Percentiles rank a stretch among this genome's conserved stretches.
Evolutionary conservation across 2,113 vertebrate genomes (phyloP).

Genomic region (Corythoichthys haematopterus): DNA sequence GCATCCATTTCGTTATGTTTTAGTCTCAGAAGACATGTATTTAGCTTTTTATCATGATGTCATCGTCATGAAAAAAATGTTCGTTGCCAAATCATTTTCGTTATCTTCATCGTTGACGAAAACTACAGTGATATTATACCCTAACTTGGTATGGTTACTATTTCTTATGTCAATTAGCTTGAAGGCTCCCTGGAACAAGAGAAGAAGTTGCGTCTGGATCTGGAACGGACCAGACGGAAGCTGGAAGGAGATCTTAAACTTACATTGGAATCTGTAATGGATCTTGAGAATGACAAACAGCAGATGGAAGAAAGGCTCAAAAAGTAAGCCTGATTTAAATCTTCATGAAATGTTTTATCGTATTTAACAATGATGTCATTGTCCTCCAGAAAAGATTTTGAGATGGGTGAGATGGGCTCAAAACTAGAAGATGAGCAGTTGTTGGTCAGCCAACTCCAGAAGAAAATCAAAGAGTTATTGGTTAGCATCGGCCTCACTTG

Average conservation of each 20-base stretch:
- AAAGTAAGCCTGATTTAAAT: constrained; percentile 70
- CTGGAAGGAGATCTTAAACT: constrained; percentile 91
- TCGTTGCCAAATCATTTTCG: no score
- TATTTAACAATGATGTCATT: background rate
- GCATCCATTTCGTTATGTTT: no score
- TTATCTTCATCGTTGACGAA: no score
- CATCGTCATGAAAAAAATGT: no score
- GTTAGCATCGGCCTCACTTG: constrained; percentile 45
- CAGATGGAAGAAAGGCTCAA: constrained; percentile 90
- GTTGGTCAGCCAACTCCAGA: constrained; percentile 81
- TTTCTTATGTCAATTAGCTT: constrained; percentile 66
- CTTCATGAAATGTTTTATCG: background rate
- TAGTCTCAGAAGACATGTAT: no score
- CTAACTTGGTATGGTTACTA: background rate
- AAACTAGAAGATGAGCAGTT: constrained; percentile 86
- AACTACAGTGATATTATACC: no score
- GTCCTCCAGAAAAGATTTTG: constrained; percentile 85
- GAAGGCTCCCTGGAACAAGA: constrained; percentile 93
- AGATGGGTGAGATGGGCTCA: constrained; percentile 80
- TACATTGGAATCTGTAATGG: constrained; percentile 84
- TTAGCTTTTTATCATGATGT: no score
- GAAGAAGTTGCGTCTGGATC: constrained; percentile 89
- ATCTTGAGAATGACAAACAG: constrained; percentile 88
- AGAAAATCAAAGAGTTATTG: constrained; percentile 93
- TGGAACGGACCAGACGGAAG: constrained; percentile 86